Evolutionary conservation across 2,113 vertebrate species (phyloP).

Genomic region (Sterrhoptilus dennistouni): DNA sequence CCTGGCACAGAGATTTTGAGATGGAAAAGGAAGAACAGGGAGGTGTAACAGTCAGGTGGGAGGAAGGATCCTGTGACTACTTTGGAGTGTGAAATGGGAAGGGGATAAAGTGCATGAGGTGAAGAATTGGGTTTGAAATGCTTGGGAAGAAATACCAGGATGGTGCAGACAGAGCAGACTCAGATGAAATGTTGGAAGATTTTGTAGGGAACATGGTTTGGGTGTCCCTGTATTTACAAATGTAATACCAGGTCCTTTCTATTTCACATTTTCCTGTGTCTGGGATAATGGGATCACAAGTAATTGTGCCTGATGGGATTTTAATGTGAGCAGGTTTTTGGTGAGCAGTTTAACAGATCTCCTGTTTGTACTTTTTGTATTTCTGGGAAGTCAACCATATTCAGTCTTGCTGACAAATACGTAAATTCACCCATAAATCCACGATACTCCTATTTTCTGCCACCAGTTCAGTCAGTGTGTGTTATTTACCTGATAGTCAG

Average conservation of each 20-base stretch:
- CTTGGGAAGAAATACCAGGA: background rate
- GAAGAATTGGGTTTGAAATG: background rate
- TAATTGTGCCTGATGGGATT: background rate
- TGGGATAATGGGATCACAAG: background rate
- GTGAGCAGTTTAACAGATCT: background rate
- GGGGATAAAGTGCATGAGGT: background rate
- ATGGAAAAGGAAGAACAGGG: background rate
- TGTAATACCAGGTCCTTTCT: background rate
- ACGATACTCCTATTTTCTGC: background rate
- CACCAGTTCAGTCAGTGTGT: background rate
- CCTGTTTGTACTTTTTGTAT: background rate
- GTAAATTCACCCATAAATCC: background rate
- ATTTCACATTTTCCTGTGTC: background rate
- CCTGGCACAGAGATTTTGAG: background rate
- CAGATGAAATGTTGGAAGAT: background rate
- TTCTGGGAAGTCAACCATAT: slow-evolving; percentile 11
- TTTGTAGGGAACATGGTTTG: background rate
- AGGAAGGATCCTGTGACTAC: background rate
- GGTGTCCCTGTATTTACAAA: accelerated
- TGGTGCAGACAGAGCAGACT: background rate
- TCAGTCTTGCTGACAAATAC: background rate
- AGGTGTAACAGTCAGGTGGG: accelerated
- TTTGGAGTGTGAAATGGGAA: background rate
- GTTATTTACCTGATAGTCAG: slow-evolving; percentile 13
- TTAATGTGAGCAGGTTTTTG: background rate